Percentiles rank a stretch among this genome's conserved stretches.
Conservation (phyloP, 2,888 invertebrate species). For the Drosophila histrio region DNA sequence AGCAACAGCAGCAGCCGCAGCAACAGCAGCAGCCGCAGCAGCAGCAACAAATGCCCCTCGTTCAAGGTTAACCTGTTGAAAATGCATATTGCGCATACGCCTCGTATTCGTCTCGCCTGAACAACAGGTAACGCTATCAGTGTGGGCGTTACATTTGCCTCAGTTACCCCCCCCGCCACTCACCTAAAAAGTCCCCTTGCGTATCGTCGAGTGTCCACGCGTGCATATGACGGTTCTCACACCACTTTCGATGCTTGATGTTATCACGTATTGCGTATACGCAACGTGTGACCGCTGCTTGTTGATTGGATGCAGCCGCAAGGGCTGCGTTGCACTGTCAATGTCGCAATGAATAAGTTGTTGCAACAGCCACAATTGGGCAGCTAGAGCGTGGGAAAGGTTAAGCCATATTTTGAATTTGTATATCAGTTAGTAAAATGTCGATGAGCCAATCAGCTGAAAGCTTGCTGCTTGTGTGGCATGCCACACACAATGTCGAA, state of each 20-base stretch:
- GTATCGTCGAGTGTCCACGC: background rate
- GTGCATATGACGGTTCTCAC: background rate
- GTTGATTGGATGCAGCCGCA: slow-evolving; percentile 27
- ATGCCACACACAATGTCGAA: no score
- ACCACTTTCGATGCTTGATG: background rate
- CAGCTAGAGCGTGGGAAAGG: no score
- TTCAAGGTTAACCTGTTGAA: slow-evolving; percentile 75
- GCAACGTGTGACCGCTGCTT: slow-evolving; percentile 18
- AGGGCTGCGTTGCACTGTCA: background rate
- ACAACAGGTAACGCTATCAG: slow-evolving; percentile 35
- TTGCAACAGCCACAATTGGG: background rate
- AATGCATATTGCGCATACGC: slow-evolving; percentile 76
- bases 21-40: background rate
- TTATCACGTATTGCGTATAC: slow-evolving; percentile 11
- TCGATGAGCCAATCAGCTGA: no score
- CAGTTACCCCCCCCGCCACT: background rate
- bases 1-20: background rate
- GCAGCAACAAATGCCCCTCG: slow-evolving; percentile 15
- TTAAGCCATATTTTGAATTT: no score
- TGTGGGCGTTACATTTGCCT: background rate
- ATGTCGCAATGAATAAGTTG: background rate
- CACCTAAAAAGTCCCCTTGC: no score
- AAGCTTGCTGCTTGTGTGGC: no score
- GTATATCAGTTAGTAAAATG: no score
- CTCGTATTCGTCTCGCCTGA: slow-evolving; percentile 28